phyloP scores from a whole-genome alignment of 2,113 vertebrate species.

The Hydropotes inermis region DNA sequence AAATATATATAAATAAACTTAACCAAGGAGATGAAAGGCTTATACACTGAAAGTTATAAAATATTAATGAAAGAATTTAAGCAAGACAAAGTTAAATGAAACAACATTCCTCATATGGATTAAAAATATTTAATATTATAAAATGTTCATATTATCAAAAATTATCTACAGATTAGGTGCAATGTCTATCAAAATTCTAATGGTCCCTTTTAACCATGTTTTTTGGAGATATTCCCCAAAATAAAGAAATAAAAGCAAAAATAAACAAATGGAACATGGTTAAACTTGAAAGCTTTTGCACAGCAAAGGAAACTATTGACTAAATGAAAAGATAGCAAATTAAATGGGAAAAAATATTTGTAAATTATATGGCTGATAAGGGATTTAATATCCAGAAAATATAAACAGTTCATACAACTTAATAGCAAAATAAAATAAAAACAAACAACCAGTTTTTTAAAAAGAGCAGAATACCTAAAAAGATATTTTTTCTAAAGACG shows the following conservation, averaged over 20 bases:
- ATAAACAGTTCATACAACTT: not conserved
- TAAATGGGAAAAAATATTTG: not conserved
- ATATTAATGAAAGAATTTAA: too few species aligned
- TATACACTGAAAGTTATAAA: too few species aligned
- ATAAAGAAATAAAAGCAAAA: not conserved
- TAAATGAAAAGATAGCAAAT: not conserved
- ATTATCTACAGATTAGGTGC: too few species aligned
- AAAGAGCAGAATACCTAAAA: not conserved
- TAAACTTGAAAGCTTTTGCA: not conserved
- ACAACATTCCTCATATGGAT: too few species aligned
- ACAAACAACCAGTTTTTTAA: not conserved
- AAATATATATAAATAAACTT: not conserved
- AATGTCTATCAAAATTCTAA: too few species aligned
- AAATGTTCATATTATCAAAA: too few species aligned
- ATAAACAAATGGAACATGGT: not conserved
- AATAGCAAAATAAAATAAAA: not conserved
- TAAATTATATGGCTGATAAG: not conserved
- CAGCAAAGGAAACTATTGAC: not conserved
- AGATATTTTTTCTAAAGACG: not conserved
- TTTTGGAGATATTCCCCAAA: too few species aligned
- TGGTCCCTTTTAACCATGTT: too few species aligned
- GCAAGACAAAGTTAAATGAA: too few species aligned
- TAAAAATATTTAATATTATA: too few species aligned
- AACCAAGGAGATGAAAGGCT: too few species aligned
- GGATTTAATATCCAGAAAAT: not conserved